phyloP scores from a whole-genome alignment of 2,797 vertebrate species.

The Sebastolobus altivelis region DNA sequence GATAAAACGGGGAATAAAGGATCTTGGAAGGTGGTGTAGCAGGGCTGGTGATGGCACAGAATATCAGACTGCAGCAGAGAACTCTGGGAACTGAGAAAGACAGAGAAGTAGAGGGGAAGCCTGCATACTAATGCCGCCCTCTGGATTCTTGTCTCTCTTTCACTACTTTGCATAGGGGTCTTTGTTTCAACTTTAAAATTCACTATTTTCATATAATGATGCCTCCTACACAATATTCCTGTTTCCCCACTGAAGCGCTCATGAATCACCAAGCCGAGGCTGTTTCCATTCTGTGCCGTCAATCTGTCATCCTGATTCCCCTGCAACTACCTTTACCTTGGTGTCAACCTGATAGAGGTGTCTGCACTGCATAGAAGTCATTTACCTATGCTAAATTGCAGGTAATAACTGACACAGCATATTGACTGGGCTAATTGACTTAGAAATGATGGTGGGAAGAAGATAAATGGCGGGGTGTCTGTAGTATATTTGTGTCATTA shows the following conservation, averaged over 20 bases:
- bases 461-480: constrained; percentile 59
- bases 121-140: constrained; percentile 70
- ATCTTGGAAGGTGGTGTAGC: constrained; percentile 59
- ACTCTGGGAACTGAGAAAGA: constrained; percentile 52
- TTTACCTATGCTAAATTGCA: constrained; percentile 58
- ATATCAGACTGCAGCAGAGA: constrained; percentile 63
- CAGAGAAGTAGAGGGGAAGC: constrained; percentile 37
- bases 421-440: constrained; percentile 76
- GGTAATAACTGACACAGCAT: constrained; percentile 69
- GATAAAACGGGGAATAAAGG: constrained; percentile 62
- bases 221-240: constrained; percentile 34
- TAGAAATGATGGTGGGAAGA: constrained; percentile 56
- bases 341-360: constrained; percentile 47
- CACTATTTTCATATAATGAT: constrained; percentile 34
- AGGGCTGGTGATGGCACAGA: constrained; percentile 58
- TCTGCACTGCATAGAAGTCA: constrained; percentile 41
- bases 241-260: constrained; percentile 2
- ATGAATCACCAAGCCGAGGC: constrained; percentile 36
- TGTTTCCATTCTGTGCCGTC: constrained; percentile 26
- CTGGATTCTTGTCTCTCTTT: constrained; percentile 47
- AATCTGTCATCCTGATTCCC: constrained; percentile 46
- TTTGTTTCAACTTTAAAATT: constrained; percentile 47
- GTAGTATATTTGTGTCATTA: constrained; percentile 63
- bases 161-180: constrained; percentile 49
- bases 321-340: constrained; percentile 32